These are phyloP conservation scores for Leucophenga varia DNA, from an alignment of 1,140 invertebrate species.

Conservation along the genomic window DNA sequence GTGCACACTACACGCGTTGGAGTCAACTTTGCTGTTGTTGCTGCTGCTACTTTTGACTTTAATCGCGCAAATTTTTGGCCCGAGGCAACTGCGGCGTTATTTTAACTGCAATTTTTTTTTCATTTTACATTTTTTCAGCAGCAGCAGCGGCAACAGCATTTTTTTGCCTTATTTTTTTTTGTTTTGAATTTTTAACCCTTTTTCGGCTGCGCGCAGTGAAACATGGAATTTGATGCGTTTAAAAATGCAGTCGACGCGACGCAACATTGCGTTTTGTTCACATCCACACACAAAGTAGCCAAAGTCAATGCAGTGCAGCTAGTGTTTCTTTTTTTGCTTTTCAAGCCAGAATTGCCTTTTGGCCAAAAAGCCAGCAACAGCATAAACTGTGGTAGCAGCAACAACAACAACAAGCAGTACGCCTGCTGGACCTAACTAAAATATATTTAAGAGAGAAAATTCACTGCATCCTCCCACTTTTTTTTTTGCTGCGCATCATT, in stretches of 20 bases:
- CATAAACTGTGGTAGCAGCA: constrained; percentile 16
- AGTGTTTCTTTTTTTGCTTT: no score
- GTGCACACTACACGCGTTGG: no score
- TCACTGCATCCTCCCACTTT: constrained; percentile 55
- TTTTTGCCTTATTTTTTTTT: no score
- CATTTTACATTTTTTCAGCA: no score
- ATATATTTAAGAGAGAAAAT: constrained; percentile 36
- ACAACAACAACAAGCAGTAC: constrained; percentile 19
- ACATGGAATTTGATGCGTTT: constrained; percentile 24
- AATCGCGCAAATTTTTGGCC: constrained; percentile 18
- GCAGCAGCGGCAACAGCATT: constrained; percentile 21
- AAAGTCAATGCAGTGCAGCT: constrained; percentile 29
- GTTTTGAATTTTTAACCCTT: no score
- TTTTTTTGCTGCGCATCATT: constrained; percentile 30
- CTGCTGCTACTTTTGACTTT: no score
- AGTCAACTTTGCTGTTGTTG: no score
- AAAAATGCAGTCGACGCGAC: constrained; percentile 54
- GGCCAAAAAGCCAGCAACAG: constrained; percentile 16
- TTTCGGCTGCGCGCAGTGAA: no score
- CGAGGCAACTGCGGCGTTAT: constrained; percentile 18
- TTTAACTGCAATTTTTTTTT: constrained; percentile 42
- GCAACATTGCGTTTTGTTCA: constrained; percentile 14
- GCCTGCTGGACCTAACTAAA: constrained; percentile 19
- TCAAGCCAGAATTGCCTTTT: constrained; percentile 26
- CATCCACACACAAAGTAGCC: no score